These are phyloP conservation scores for Aphelenchoides fujianensis DNA, from an alignment of 1,140 invertebrate species.

Conservation along the genomic window DNA sequence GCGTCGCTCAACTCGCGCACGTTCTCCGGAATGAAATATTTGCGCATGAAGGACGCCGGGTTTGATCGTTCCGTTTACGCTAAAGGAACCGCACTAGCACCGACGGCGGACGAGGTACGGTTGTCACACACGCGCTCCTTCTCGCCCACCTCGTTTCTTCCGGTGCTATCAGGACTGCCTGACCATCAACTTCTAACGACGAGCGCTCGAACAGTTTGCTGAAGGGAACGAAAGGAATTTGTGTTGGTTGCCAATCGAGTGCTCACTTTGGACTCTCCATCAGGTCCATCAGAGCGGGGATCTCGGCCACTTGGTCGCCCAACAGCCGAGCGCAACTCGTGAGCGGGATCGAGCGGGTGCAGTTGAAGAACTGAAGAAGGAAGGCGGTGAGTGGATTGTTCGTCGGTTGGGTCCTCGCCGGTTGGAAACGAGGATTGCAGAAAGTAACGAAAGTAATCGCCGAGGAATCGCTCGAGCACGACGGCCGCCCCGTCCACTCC, in stretches of 20 bases:
- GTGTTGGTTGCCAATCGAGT: neutral
- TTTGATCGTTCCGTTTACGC: neutral
- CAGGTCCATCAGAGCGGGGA: neutral
- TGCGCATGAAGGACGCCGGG: neutral
- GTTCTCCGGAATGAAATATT: neutral
- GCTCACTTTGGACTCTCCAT: neutral
- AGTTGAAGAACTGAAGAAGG: constrained; percentile 7
- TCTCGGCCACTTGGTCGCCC: neutral
- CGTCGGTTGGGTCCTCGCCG: neutral
- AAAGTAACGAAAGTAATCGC: neutral
- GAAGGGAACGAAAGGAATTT: neutral
- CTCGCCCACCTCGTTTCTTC: too few relatives aligned
- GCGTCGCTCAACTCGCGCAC: neutral
- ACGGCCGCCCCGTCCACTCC: neutral
- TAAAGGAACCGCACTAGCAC: too few relatives aligned
- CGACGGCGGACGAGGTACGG: too few relatives aligned
- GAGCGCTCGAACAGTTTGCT: neutral
- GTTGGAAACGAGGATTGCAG: neutral
- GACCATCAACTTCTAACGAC: neutral
- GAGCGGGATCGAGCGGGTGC: neutral
- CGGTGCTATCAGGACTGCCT: too few relatives aligned
- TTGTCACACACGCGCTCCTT: too few relatives aligned
- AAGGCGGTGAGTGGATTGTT: too few relatives aligned
- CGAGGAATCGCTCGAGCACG: neutral
- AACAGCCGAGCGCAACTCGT: neutral